Conservation (phyloP, 2,113 vertebrate species). For the Verasper variegatus region DNA sequence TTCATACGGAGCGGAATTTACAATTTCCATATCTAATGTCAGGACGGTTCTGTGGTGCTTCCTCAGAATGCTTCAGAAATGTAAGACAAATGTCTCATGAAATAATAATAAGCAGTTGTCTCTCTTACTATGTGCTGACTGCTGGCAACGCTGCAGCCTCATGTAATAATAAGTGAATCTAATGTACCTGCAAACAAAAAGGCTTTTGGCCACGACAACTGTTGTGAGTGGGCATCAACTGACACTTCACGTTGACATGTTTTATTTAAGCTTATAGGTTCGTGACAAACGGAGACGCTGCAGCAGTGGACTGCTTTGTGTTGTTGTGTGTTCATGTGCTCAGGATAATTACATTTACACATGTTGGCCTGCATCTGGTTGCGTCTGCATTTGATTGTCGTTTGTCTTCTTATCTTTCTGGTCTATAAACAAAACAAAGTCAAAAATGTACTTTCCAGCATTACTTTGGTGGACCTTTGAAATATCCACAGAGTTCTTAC, state of each 20-base stretch:
- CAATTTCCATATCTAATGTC: neutral
- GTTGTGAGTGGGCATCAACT: neutral
- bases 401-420: neutral
- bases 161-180: neutral
- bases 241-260: neutral
- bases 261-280: neutral
- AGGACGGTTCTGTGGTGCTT: neutral
- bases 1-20: too few relatives aligned
- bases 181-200: neutral
- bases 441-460: too few relatives aligned
- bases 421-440: too few relatives aligned
- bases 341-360: neutral
- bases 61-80: neutral
- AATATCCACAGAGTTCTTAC: too few relatives aligned
- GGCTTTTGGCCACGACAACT: neutral
- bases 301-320: too few relatives aligned
- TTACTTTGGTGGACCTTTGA: too few relatives aligned
- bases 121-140: neutral
- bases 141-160: neutral
- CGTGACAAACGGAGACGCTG: too few relatives aligned
- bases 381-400: neutral
- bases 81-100: neutral
- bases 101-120: neutral
- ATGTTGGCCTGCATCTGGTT: neutral
- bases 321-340: neutral